Evolutionary conservation across 2,888 invertebrate species (phyloP), one percentile per base, ranked within the genome.

Genomic region (Ectemnius cavifrons): DNA sequence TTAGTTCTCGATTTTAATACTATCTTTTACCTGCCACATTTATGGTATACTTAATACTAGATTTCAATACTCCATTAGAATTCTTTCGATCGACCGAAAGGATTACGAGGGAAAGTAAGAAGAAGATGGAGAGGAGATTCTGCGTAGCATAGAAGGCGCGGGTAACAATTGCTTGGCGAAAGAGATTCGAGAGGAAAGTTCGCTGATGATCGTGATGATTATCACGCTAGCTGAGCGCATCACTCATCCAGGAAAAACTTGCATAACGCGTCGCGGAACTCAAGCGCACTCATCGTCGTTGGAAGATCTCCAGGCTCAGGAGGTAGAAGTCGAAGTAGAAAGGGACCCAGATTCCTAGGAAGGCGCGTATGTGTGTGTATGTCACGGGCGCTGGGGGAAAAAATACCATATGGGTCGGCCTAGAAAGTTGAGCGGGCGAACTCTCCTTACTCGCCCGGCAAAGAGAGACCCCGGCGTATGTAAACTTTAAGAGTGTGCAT

Each of bases 381-480:
- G 74, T 75, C 74, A 71, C 68, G 77, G 64, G 71, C 71, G 70
- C 56, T 58, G 67, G 68, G 71, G 47, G 63, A 75, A 80, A 83
- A 82, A 83, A 78, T 77, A 52, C 68, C 78, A 84, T 81, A 86
- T 86, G 80, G 85, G 84, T 85, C 85, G 85, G 80, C 75, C 84
- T 85, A 82, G 86, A 87, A 87, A 87, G 85, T 84, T 78, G 78
- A 37, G 37, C 75, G 63, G 68, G 64, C 18, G 63, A 18, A 46
- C 63, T 23, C 56, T 45, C 5, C 27, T 27, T 18, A 16, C 70
- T 59, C 72, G 73, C 75, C 67, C 65, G 73, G 68, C 62, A 64
- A 37, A 11, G 37, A 37, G 37, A 37, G 37, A 37, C 37, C 37
- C 37, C 37, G 11, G 37, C 64, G 59, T 65, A 67, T 47, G n/a